These are phyloP conservation scores for Labeo calbasu DNA, from an alignment of 2,797 vertebrate species.

Conservation along the genomic window DNA sequence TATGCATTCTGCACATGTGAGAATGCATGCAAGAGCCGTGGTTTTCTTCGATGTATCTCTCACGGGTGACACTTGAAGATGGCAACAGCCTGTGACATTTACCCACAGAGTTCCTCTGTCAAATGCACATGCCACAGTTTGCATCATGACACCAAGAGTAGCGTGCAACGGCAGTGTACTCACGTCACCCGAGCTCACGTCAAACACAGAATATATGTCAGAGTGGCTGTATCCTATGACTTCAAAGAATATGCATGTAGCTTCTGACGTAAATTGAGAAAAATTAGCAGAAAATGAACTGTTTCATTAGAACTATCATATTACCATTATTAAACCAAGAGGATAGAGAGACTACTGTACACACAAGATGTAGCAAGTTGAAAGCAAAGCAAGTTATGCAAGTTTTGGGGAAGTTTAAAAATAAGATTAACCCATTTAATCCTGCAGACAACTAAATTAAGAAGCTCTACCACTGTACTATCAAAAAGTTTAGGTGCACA, in stretches of 20 bases:
- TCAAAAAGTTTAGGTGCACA: neutral
- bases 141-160: slow-evolving; percentile 4
- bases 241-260: neutral
- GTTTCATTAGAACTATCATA: neutral
- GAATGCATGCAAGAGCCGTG: neutral
- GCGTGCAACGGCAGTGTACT: neutral
- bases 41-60: neutral
- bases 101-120: slow-evolving; percentile 44
- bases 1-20: slow-evolving; percentile 5
- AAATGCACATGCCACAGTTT: slow-evolving; percentile 29
- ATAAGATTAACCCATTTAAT: neutral
- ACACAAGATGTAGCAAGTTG: neutral
- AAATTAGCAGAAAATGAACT: neutral
- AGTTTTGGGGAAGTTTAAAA: neutral
- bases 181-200: neutral
- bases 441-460: neutral
- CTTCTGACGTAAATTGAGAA: slow-evolving; percentile 6
- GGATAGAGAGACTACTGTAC: neutral
- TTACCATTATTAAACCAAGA: neutral
- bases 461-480: neutral
- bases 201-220: neutral
- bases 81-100: slow-evolving; percentile 17
- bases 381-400: neutral
- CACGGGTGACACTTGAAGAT: neutral
- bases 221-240: neutral